Conservation (phyloP, 2,888 invertebrate species). For the Plusia festucae region DNA sequence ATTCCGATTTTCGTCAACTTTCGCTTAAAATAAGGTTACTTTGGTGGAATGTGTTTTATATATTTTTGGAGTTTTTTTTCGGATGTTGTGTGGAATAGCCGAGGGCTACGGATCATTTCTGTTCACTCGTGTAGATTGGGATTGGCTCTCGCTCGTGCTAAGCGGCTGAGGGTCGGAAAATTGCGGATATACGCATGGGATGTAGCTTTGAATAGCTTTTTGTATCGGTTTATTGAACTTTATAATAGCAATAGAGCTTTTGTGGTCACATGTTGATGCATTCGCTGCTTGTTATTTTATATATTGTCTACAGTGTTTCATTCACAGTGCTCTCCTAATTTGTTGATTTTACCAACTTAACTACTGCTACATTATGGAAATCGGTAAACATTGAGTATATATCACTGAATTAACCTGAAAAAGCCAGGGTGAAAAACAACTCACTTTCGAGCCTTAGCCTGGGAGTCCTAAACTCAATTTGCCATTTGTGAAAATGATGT, state of each 20-base stretch:
- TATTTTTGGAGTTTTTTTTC: slow-evolving; percentile 25
- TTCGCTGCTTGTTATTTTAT: background rate
- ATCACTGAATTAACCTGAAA: no score
- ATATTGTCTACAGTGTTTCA: no score
- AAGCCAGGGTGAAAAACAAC: no score
- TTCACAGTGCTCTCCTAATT: no score
- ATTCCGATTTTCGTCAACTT: slow-evolving; percentile 24
- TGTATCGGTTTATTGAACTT: slow-evolving; percentile 2
- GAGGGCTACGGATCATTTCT: slow-evolving; percentile 40
- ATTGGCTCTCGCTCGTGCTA: slow-evolving; percentile 36
- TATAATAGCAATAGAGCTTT: background rate
- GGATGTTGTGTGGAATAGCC: slow-evolving; percentile 39
- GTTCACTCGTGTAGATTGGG: slow-evolving; percentile 39
- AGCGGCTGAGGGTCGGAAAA: slow-evolving; percentile 39
- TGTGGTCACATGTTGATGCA: background rate
- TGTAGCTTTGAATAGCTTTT: slow-evolving; percentile 26
- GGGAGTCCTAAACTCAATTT: no score
- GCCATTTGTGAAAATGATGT: background rate
- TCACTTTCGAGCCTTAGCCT: no score
- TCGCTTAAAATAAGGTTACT: slow-evolving; percentile 12
- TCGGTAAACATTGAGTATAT: no score
- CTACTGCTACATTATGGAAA: no score
- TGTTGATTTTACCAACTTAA: no score
- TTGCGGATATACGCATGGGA: slow-evolving; percentile 30
- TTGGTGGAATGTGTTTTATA: background rate